These are phyloP conservation scores for Anadara kagoshimensis DNA, from an alignment of 1,140 invertebrate species.

Conservation along the genomic window DNA sequence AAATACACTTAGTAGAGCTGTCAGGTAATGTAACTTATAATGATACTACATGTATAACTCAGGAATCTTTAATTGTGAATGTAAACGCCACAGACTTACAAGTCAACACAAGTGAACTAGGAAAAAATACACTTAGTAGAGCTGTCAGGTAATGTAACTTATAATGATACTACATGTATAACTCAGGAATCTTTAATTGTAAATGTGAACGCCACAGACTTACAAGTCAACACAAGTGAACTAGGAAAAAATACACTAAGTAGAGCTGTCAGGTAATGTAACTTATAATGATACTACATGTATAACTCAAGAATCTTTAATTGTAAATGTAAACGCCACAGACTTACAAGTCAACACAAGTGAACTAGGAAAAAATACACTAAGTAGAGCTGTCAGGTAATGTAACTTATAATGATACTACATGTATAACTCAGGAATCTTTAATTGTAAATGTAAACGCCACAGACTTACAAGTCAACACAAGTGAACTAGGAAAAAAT, in stretches of 20 bases:
- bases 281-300: no score
- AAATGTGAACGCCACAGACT: constrained; percentile 54
- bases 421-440: no score
- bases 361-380: constrained; percentile 50
- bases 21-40: constrained; percentile 48
- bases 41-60: no score
- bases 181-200: constrained; percentile 65
- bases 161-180: no score
- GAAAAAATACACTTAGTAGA: constrained; percentile 47
- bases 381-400: constrained; percentile 53
- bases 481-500: no score
- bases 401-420: no score
- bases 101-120: constrained; percentile 59
- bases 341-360: constrained; percentile 60
- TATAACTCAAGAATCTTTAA: constrained; percentile 65
- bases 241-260: constrained; percentile 46
- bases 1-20: constrained; percentile 45
- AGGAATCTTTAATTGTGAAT: constrained; percentile 61
- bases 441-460: no score
- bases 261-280: constrained; percentile 53
- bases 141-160: constrained; percentile 48
- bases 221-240: constrained; percentile 62
- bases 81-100: constrained; percentile 59
- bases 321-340: constrained; percentile 57
- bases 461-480: no score